Conservation (phyloP, 2,797 vertebrate species). For the Tokudaia tokunoshimensis region DNA sequence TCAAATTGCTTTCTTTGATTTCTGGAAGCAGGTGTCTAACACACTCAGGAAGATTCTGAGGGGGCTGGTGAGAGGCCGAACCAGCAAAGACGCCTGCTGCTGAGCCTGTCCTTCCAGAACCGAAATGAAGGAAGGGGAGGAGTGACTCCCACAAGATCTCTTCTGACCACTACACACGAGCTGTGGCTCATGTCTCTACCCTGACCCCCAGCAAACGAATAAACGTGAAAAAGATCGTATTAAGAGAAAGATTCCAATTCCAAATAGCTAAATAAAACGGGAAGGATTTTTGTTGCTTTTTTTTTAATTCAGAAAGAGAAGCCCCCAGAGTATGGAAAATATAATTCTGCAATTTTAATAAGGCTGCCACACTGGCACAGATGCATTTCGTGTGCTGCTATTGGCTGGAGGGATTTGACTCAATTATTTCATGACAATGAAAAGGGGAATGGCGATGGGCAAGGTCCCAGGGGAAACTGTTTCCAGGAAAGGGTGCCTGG, state of each 20-base stretch:
- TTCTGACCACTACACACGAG: neutral
- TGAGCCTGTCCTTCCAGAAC: neutral
- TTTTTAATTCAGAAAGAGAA: neutral
- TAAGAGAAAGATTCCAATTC: neutral
- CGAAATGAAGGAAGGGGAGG: neutral
- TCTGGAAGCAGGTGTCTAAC: constrained; percentile 34
- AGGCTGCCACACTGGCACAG: neutral
- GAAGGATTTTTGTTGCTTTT: neutral
- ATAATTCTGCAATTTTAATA: neutral
- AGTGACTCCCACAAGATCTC: neutral
- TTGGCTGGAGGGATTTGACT: neutral
- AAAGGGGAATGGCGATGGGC: neutral
- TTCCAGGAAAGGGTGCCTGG: neutral
- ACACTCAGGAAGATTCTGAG: constrained; percentile 34
- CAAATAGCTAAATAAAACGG: constrained; percentile 46
- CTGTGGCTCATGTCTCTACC: neutral
- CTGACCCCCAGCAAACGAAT: neutral
- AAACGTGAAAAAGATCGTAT: neutral
- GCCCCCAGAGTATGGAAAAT: neutral
- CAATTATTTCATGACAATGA: neutral
- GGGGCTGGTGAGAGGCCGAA: neutral
- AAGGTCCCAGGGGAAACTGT: neutral
- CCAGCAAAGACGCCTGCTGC: too few relatives aligned
- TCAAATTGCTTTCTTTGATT: constrained; percentile 33
- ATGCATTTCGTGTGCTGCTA: neutral